Conservation (phyloP, 2,797 vertebrate genomes). For the Molothrus aeneus region DNA sequence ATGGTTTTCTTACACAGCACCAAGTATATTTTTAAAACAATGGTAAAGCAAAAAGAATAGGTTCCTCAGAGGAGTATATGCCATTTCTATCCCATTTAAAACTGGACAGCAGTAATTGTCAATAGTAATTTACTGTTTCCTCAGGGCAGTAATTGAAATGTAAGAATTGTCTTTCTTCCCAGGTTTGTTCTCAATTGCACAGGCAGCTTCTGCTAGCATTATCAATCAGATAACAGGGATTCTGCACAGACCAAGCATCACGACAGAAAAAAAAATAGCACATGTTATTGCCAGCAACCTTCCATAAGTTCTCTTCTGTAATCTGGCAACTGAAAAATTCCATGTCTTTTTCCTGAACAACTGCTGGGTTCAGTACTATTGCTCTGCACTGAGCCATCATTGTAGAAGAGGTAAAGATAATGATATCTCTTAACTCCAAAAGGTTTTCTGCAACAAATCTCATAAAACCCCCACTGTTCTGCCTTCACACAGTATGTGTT, state of each 20-base stretch:
- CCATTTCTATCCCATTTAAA: not conserved
- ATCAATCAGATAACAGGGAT: constrained; percentile 18
- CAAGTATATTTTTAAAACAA: not conserved
- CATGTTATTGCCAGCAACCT: constrained; percentile 5
- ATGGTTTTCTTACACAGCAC: not conserved
- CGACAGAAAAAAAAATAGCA: not conserved
- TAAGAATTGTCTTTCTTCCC: constrained; percentile 10
- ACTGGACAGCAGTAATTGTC: constrained; percentile 11
- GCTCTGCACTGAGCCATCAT: not conserved
- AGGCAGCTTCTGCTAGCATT: constrained; percentile 8
- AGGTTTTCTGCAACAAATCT: not conserved
- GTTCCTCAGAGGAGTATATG: not conserved
- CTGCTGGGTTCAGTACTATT: not conserved
- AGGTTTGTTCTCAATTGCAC: not conserved
- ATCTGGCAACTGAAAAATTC: constrained; percentile 37
- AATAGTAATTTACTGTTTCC: constrained; percentile 40
- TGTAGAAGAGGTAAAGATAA: not conserved
- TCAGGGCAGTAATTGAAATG: constrained; percentile 28
- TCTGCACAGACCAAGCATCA: constrained; percentile 22
- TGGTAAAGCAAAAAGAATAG: not conserved
- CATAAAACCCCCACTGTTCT: not conserved
- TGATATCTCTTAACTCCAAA: not conserved
- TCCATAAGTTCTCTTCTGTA: not conserved
- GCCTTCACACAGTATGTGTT: not conserved
- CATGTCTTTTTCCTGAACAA: not conserved